Conservation (phyloP, 1,140 invertebrate species). For the Tetragonula clypearis region DNA sequence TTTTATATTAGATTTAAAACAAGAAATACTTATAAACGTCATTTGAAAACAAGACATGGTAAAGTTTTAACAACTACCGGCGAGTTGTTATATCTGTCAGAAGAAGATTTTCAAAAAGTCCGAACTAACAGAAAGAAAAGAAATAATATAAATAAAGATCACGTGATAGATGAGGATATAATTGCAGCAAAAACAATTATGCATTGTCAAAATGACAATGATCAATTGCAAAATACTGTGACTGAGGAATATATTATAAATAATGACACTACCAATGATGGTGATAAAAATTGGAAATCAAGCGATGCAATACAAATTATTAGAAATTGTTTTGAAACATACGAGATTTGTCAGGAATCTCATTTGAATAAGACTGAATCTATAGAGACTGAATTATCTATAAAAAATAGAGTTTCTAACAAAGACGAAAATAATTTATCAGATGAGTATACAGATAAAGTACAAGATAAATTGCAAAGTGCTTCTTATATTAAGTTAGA, state of each 20-base stretch:
- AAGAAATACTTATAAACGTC: slow-evolving; percentile 86
- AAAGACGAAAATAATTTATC: slow-evolving; percentile 24
- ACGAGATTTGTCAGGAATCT: slow-evolving; percentile 60
- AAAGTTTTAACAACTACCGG: slow-evolving; percentile 84
- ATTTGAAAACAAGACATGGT: slow-evolving; percentile 84
- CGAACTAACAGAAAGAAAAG: slow-evolving; percentile 78
- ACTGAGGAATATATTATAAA: slow-evolving; percentile 53
- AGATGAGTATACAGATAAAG: slow-evolving; percentile 29
- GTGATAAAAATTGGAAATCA: slow-evolving; percentile 45
- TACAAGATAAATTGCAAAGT: slow-evolving; percentile 41
- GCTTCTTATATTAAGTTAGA: slow-evolving; percentile 50
- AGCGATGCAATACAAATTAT: slow-evolving; percentile 45
- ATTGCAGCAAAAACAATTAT: slow-evolving; percentile 68
- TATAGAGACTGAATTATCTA: slow-evolving; percentile 65
- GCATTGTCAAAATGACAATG: slow-evolving; percentile 54
- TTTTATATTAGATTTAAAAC: slow-evolving; percentile 83
- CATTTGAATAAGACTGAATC: slow-evolving; percentile 64
- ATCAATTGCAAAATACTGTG: slow-evolving; percentile 49
- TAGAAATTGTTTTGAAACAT: slow-evolving; percentile 57
- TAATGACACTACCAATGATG: slow-evolving; percentile 13
- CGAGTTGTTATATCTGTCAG: slow-evolving; percentile 82
- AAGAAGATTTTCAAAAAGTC: slow-evolving; percentile 84
- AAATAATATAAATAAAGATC: slow-evolving; percentile 39
- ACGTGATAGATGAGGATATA: slow-evolving; percentile 53
- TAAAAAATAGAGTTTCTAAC: slow-evolving; percentile 47